Evolutionary conservation across 2,888 invertebrate genomes (phyloP).

Genomic region (Rhagonycha fulva): DNA sequence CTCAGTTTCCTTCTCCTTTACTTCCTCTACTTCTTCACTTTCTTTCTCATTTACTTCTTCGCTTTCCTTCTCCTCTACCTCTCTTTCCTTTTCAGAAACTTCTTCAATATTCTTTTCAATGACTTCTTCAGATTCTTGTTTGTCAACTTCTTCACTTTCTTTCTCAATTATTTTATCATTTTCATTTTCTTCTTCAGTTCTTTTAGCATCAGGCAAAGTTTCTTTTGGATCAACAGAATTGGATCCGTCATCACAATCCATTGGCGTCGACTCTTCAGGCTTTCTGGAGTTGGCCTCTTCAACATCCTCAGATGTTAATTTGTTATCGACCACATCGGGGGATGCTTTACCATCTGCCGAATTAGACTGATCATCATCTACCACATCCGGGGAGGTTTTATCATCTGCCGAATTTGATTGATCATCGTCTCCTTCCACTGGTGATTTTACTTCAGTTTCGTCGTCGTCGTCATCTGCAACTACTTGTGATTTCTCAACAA

Average conservation of each 20-base stretch:
- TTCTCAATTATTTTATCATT: too few species aligned
- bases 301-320: not conserved
- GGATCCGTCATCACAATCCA: not conserved
- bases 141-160: not conserved
- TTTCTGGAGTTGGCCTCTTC: not conserved
- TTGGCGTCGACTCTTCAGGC: not conserved
- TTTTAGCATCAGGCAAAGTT: not conserved
- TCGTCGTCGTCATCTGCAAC: not conserved
- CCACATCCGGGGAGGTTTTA: too few species aligned
- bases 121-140: not conserved
- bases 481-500: not conserved
- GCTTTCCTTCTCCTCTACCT: slow-evolving; percentile 14
- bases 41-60: slow-evolving; percentile 7
- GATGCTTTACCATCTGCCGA: not conserved
- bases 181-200: not conserved
- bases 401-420: not conserved
- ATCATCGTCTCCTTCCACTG: not conserved
- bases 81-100: not conserved
- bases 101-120: too few species aligned
- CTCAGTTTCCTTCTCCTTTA: not conserved
- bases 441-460: not conserved
- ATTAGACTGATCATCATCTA: not conserved
- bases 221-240: not conserved
- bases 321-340: not conserved
- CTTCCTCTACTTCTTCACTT: slow-evolving; percentile 5